phyloP scores from a whole-genome alignment of 2,113 vertebrate genomes.

The Madoqua kirkii region DNA sequence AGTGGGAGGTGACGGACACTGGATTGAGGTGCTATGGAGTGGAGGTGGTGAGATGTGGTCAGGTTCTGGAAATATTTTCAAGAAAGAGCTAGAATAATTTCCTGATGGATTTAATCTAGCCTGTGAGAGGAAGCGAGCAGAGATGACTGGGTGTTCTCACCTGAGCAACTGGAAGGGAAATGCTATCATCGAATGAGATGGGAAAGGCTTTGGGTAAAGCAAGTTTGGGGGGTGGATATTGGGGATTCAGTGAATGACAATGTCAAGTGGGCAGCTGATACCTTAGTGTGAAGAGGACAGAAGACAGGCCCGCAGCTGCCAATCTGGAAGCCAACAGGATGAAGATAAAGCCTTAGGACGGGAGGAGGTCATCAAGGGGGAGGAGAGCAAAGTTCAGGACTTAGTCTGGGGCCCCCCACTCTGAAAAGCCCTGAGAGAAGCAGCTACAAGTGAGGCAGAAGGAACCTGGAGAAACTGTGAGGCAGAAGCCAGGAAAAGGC shows the following conservation, averaged over 20 bases:
- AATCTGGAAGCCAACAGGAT: not conserved
- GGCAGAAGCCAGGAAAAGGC: not conserved
- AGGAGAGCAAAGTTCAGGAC: not conserved
- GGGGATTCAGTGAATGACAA: not conserved
- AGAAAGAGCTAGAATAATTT: not conserved
- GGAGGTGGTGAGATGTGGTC: not conserved
- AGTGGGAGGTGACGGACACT: accelerated
- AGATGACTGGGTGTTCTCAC: not conserved
- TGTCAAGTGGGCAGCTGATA: not conserved
- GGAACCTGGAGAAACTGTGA: not conserved
- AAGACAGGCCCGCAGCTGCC: not conserved
- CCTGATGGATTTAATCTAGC: not conserved
- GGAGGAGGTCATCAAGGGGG: not conserved
- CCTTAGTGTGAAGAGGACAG: not conserved
- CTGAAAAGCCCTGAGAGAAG: not conserved
- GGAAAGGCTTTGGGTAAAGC: not conserved
- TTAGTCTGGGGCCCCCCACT: not conserved
- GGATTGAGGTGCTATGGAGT: accelerated
- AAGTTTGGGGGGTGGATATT: not conserved
- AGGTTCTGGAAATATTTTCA: not conserved
- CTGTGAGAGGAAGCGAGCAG: not conserved
- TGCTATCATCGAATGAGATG: too few species aligned
- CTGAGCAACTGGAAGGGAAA: not conserved
- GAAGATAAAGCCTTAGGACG: not conserved
- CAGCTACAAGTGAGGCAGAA: not conserved